Evolutionary conservation across 2,113 vertebrate species (phyloP).

Genomic region (Cnemophilus loriae): DNA sequence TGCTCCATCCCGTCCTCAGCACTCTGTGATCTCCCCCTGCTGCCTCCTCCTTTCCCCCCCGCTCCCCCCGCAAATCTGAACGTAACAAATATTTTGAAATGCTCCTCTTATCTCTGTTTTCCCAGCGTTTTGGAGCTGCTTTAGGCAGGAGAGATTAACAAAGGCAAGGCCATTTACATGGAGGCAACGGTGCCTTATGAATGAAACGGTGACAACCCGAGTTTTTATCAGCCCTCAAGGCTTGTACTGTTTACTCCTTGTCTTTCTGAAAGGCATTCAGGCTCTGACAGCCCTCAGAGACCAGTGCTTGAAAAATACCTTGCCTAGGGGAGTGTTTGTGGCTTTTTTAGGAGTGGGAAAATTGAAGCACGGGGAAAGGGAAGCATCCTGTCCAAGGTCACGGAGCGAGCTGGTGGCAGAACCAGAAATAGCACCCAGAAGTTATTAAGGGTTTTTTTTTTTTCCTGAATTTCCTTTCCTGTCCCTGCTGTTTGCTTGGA

Average conservation of each 20-base stretch:
- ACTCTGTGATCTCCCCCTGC: background rate
- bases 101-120: conserved; percentile 29
- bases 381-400: conserved; percentile 43
- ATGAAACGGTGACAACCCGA: background rate
- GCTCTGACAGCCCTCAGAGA: background rate
- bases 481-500: conserved; percentile 66
- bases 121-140: background rate
- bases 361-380: background rate
- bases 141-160: conserved; percentile 2
- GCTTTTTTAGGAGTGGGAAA: conserved; percentile 16
- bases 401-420: conserved; percentile 17
- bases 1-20: background rate
- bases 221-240: background rate
- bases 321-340: background rate
- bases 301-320: background rate
- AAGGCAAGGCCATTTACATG: background rate
- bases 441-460: background rate
- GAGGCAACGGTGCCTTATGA: background rate
- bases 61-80: background rate
- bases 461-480: conserved; percentile 61
- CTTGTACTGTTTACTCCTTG: background rate
- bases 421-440: conserved; percentile 63
- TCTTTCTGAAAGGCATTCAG: background rate
- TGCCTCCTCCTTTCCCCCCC: background rate
- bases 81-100: background rate